These are phyloP conservation scores for Enteromius unitaeniatus DNA, from an alignment of 2,797 vertebrate species.

Conservation along the genomic window DNA sequence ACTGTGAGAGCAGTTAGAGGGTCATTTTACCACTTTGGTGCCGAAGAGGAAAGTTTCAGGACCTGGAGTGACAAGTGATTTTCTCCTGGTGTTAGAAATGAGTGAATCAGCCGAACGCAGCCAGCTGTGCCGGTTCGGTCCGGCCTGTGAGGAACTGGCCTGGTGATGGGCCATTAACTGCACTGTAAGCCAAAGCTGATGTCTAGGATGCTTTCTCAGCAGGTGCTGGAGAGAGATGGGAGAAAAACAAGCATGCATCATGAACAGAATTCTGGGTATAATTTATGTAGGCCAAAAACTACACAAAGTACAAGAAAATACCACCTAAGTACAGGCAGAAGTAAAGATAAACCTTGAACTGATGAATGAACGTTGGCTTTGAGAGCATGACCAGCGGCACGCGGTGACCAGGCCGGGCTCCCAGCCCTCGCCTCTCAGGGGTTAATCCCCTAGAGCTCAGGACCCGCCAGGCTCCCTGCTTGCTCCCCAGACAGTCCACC, in stretches of 20 bases:
- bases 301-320: neutral
- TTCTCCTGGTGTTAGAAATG: conserved; percentile 8
- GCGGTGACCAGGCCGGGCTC: too few species aligned
- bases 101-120: neutral
- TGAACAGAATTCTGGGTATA: neutral
- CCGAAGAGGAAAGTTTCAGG: neutral
- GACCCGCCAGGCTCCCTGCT: too few species aligned
- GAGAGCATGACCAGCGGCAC: too few species aligned
- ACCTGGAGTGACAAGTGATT: neutral
- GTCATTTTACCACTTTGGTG: neutral
- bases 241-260: conserved; percentile 6
- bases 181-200: conserved; percentile 2
- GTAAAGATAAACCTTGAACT: neutral
- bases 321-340: neutral
- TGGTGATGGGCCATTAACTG: conserved; percentile 22
- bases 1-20: neutral
- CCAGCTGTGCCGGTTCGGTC: too few species aligned
- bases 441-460: too few species aligned
- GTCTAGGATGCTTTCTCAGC: conserved; percentile 2
- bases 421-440: too few species aligned
- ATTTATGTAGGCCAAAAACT: neutral
- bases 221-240: neutral
- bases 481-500: too few species aligned
- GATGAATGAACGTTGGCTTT: neutral
- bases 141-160: neutral